Base-by-base conservation (phyloP, 2,888 invertebrate species). In the Erebia epiphron region DNA sequence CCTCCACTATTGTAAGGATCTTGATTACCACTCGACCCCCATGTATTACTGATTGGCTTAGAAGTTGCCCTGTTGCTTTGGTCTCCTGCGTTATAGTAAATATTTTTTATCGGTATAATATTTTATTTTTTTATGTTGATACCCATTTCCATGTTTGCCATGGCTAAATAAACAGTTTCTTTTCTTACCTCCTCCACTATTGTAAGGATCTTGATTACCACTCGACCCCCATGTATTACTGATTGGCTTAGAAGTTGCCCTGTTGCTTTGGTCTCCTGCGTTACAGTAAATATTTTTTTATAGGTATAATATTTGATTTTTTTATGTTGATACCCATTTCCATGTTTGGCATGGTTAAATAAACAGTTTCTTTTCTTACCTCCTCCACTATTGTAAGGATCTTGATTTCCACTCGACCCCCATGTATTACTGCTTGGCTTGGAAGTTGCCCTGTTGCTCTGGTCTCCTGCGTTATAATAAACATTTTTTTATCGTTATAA, bases 391-490 rank as follows among this genome's bases (percentile, higher is more conserved):
- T 46, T 62, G 9, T 14, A 50, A 21, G 63, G n/a, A 43, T 72
- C 65, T 57, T 56, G n/a, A n/a, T 50, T 49, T 46, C 35, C 60
- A 54, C 26, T 35, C 0, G 62, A 46, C 2, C 43, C 62, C 68
- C 68, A 68, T 26, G 60, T n/a, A n/a, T n/a, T 56, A 43, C 41
- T 46, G 35, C n/a, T 58, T 41, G 61, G 68, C 18, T 18, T 68
- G n/a, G 18, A 61, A 14, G 61, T 62, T 13, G 50, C 14, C 50
- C n/a, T 11, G 14, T 50, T 13, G 5, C 5, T 50, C n/a, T 50
- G 14, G 50, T 5, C 50, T 13, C 50, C 43, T 11, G 13, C 50
- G n/a, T n/a, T 50, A 50, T 50, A 3, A 18, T 18, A 18, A 54
- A 9, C 9, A 2, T 26, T 26, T n/a, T n/a, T n/a, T n/a, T n/a